Evolutionary conservation across 2,888 invertebrate genomes (phyloP).

Genomic region (Zelleria hepariella): DNA sequence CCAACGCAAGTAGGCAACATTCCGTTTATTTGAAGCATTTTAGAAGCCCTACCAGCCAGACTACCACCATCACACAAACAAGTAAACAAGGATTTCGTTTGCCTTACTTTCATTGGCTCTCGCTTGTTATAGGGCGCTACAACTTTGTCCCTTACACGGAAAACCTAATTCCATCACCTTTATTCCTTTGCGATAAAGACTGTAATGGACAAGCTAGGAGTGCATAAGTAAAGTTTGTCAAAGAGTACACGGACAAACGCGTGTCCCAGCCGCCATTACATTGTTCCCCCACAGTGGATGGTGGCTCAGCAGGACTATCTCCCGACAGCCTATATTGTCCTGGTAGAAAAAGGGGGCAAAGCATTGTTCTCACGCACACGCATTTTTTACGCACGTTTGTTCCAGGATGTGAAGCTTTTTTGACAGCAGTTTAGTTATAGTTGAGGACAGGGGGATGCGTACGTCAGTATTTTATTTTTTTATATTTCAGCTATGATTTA

Average conservation of each 20-base stretch:
- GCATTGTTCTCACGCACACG: constrained; percentile 74
- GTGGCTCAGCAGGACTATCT: constrained; percentile 38
- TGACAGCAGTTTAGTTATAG: background rate
- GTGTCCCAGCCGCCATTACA: constrained; percentile 2
- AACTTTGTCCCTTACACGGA: background rate
- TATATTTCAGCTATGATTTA: background rate
- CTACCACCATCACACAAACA: no score
- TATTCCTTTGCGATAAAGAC: background rate
- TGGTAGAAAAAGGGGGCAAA: constrained; percentile 72
- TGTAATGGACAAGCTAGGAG: background rate
- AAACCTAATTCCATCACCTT: background rate
- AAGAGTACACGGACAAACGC: background rate
- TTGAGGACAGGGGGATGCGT: background rate
- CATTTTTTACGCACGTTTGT: constrained; percentile 37
- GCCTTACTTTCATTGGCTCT: background rate
- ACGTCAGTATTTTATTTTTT: background rate
- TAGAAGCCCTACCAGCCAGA: no score
- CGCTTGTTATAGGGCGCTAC: background rate
- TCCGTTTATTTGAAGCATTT: no score
- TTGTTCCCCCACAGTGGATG: constrained; percentile 26
- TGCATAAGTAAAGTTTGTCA: background rate
- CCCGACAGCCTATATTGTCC: constrained; percentile 49
- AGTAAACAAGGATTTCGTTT: background rate
- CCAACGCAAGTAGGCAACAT: no score
- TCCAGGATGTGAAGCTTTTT: background rate